Evolutionary conservation across 1,140 invertebrate species (phyloP), one percentile per base, ranked within the genome.

Genomic region (Prorops nasuta): DNA sequence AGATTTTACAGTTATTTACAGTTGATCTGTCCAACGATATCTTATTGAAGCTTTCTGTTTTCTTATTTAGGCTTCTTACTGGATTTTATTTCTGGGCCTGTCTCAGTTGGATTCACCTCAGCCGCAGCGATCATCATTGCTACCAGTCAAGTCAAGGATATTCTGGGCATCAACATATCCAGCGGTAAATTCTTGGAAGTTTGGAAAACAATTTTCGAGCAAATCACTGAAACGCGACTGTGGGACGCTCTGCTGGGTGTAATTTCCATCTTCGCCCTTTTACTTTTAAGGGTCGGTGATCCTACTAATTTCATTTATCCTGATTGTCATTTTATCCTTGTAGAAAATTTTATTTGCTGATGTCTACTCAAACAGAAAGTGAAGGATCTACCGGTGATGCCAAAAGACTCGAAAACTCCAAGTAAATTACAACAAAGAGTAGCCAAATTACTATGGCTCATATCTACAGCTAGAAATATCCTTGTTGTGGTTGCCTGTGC

Each of bases 71-170:
- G 92, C 40, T 94, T 94, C 69, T 75, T 96, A 49, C 88, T 94
- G 51, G 90, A 94, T 72, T 95, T 93, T 76, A 94, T 96, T 58
- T 92, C 90, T 19, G 87, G 89, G 24, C 90, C 92, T n/a, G 92
- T 95, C 15, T 92, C 92, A 12, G 88, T 89, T 47, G 91, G 90
- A 1, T 96, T 95, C 74, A 94, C 91, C 0, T 91, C 90, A 9
- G 92, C 92, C 0, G 92, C 91, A 1, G 90, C 92, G 22, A 89
- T 95, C 46, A 92, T 92, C 37, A 94, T 95, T 37, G 89, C 88
- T 3, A 87, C 88, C 37, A 88, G 89, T 9, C 92, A 95, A 78
- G 77, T 94, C 18, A 94, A 92, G 72, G 84, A 88, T 63, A 81
- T 92, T 32, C 76, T 91, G 1, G 90, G 89, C 1, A 73, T 92